Percentiles rank a stretch among this genome's conserved stretches.
These are phyloP conservation scores for Parauchenoglanis ngamensis DNA, from an alignment of 2,797 vertebrate species.

Conservation along the genomic window DNA sequence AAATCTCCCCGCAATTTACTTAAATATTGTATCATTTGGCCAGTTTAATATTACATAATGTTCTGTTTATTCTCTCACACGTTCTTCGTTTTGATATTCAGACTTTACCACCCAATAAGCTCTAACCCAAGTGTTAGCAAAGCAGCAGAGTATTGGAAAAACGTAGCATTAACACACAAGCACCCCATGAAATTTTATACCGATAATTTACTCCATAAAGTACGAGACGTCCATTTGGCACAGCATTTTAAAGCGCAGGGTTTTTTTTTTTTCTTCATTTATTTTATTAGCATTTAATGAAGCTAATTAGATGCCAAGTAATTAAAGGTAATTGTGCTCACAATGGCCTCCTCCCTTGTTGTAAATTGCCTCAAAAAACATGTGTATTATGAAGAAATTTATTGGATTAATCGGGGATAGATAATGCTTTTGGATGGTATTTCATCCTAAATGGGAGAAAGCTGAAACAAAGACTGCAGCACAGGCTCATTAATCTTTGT, in stretches of 20 bases:
- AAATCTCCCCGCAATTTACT: neutral
- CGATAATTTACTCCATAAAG: slow-evolving; percentile 89
- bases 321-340: slow-evolving; percentile 98
- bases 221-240: slow-evolving; percentile 86
- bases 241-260: slow-evolving; percentile 88
- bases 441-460: slow-evolving; percentile 96
- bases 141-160: slow-evolving; percentile 67
- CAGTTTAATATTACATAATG: neutral
- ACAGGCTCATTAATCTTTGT: slow-evolving; percentile 99
- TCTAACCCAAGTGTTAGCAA: slow-evolving; percentile 81
- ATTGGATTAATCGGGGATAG: slow-evolving; percentile 98
- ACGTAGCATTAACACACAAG: slow-evolving; percentile 66
- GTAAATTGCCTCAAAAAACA: slow-evolving; percentile 94
- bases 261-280: slow-evolving; percentile 83
- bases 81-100: neutral
- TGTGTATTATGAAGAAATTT: slow-evolving; percentile 92
- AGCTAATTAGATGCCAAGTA: slow-evolving; percentile 99
- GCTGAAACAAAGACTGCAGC: slow-evolving; percentile 97
- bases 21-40: neutral
- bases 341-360: slow-evolving; percentile 82
- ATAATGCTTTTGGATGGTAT: slow-evolving; percentile 99
- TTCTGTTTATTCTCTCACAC: slow-evolving; percentile 6
- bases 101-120: neutral
- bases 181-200: slow-evolving; percentile 84
- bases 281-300: slow-evolving; percentile 99